phyloP scores from a whole-genome alignment of 2,113 vertebrate genomes.

The Pedionomus torquatus region DNA sequence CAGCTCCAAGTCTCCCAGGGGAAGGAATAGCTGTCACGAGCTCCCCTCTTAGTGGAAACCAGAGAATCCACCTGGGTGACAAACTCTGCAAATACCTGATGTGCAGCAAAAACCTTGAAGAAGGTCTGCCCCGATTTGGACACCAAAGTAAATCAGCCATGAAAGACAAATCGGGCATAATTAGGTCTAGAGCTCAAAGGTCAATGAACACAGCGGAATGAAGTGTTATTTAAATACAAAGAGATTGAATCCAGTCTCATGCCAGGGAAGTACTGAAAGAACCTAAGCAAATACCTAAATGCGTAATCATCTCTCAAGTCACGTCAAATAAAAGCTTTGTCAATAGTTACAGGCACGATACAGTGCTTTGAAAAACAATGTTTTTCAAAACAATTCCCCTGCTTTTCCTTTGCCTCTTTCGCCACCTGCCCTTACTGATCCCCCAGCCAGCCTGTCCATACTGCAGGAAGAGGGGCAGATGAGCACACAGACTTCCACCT shows the following conservation, averaged over 20 bases:
- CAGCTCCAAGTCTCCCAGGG: background rate
- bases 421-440: background rate
- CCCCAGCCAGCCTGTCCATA: background rate
- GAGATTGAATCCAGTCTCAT: background rate
- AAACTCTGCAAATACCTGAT: background rate
- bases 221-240: background rate
- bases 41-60: background rate
- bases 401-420: slow-evolving; percentile 10
- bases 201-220: background rate
- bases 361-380: background rate
- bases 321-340: slow-evolving; percentile 42
- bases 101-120: background rate
- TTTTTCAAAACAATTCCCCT: slow-evolving; percentile 16
- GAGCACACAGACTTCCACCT: background rate
- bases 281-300: slow-evolving; percentile 45
- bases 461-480: background rate
- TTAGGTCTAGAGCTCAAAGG: slow-evolving; percentile 5
- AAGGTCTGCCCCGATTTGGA: background rate
- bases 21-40: background rate
- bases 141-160: background rate
- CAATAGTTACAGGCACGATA: slow-evolving; percentile 51
- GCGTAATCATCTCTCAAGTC: slow-evolving; percentile 22
- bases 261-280: background rate
- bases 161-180: background rate
- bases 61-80: background rate